A percentile compares a stretch with the other conserved stretches of the same genome.
Conservation (phyloP, 2,888 invertebrate species). For the Pimpla rufipes region DNA sequence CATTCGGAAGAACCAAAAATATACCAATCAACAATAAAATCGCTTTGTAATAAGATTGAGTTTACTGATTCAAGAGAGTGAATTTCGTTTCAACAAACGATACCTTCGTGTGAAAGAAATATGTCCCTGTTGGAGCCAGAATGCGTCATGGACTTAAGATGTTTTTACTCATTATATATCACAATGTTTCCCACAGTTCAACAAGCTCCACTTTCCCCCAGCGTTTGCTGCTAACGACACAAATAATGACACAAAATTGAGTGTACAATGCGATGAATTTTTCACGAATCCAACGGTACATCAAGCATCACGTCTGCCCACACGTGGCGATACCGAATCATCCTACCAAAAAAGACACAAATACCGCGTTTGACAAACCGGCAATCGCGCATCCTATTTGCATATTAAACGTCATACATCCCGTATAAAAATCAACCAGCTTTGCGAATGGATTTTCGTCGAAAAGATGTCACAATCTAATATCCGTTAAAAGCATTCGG, state of each 20-base stretch:
- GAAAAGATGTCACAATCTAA: neutral
- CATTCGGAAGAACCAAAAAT: too few species aligned
- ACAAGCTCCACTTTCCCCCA: too few species aligned
- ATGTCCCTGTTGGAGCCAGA: too few species aligned
- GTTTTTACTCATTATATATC: too few species aligned
- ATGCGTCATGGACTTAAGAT: too few species aligned
- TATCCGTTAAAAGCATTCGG: slow-evolving; percentile 4
- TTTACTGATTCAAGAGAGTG: too few species aligned
- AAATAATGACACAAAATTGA: neutral
- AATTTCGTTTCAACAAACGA: too few species aligned
- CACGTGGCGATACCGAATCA: neutral
- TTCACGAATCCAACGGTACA: neutral
- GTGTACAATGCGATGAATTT: neutral
- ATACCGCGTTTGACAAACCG: neutral
- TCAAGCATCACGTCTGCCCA: neutral
- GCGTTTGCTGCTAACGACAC: too few species aligned
- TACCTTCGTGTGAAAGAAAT: too few species aligned
- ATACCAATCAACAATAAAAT: too few species aligned
- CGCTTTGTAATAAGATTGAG: too few species aligned
- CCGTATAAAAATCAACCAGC: neutral
- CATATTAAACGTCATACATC: neutral
- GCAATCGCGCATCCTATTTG: neutral
- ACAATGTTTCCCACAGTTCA: too few species aligned
- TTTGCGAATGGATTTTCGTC: neutral
- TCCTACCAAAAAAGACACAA: neutral